Base-by-base conservation (phyloP, 2,888 invertebrate species). In the Agriopis aurantiaria region DNA sequence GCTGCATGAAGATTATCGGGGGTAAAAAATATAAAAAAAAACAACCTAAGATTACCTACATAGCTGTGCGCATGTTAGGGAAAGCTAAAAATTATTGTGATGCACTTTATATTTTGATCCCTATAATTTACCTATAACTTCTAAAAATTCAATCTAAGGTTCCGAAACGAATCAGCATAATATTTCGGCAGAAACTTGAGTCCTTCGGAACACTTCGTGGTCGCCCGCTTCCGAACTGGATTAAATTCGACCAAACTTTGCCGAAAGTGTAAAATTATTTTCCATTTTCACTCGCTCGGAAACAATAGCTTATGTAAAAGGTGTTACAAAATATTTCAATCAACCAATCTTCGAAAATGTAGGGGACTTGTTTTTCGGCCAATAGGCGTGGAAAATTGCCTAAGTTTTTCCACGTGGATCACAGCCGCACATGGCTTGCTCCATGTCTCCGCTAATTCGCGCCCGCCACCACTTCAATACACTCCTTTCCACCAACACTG, bases 241-340 rank as follows among this genome's bases (percentile, higher is more conserved):
- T 75, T 72, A 74, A 72, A 67, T 66, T 71, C 51, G 49, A 53
- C 61, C n/a, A 61, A 72, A 72, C 67, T 75, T 74, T 51, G 48
- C 41, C 17, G 66, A 68, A 66, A 71, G 60, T 64, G 65, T 68
- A 56, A 71, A 61, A 72, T 75, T 68, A 71, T 72, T 68, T 71
- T 65, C 66, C 68, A 69, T 73, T 72, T 70, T 70, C 73, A 68
- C 63, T 69, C 46, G 65, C 45, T 49, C 40, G 59, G 48, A 69
- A 74, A 74, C 70, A 74, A 72, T 68, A 60, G 51, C 48, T 69
- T 57, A 61, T 60, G 41, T 60, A 61, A 40, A 67, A 17, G 17
- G 49, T 61, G 57, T 65, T 40, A 7, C 2, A 45, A 57, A 57
- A 57, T 57, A 59, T 23, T 59, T 45, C 5, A 11, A 23, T 23